Conservation (phyloP, 2,797 vertebrate genomes). For the Betta splendens region DNA sequence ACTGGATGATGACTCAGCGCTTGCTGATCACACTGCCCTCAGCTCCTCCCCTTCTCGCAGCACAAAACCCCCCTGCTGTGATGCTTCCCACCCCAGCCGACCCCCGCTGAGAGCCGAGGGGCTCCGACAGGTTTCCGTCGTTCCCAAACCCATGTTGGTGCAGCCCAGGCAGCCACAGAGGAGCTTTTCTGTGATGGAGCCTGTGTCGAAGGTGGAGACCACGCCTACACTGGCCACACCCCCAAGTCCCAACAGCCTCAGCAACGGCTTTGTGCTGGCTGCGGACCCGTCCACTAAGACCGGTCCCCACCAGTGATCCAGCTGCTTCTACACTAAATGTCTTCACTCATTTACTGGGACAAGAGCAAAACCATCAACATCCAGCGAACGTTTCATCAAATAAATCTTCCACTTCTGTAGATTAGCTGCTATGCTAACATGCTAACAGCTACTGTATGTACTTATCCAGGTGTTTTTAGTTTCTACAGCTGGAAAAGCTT, state of each 20-base stretch:
- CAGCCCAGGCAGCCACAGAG: conserved; percentile 72
- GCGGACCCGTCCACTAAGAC: conserved; percentile 66
- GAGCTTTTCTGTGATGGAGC: conserved; percentile 71
- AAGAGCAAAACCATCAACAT: conserved; percentile 11
- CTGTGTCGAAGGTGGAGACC: conserved; percentile 38
- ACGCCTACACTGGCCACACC: conserved; percentile 46
- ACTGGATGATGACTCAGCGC: conserved; percentile 22
- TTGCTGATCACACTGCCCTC: conserved; percentile 26
- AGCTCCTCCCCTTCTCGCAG: conserved; percentile 50
- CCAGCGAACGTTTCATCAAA: not conserved
- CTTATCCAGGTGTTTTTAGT: not conserved
- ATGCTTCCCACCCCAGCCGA: conserved; percentile 45
- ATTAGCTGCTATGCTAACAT: conserved; percentile 14
- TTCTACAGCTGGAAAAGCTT: not conserved
- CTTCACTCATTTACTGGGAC: conserved; percentile 12
- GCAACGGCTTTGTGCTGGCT: conserved; percentile 74
- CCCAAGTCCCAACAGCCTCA: conserved; percentile 74
- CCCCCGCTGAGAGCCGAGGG: conserved; percentile 77
- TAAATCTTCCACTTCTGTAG: not conserved
- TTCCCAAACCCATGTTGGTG: conserved; percentile 64
- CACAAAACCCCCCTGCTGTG: conserved; percentile 48
- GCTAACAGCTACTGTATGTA: not conserved
- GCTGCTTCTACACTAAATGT: no score
- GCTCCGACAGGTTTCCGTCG: conserved; percentile 69
- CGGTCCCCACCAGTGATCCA: conserved; percentile 73